These are phyloP conservation scores for Ricordea florida DNA, from an alignment of 92 coral and sea anemone genomes.

Conservation along the genomic window DNA sequence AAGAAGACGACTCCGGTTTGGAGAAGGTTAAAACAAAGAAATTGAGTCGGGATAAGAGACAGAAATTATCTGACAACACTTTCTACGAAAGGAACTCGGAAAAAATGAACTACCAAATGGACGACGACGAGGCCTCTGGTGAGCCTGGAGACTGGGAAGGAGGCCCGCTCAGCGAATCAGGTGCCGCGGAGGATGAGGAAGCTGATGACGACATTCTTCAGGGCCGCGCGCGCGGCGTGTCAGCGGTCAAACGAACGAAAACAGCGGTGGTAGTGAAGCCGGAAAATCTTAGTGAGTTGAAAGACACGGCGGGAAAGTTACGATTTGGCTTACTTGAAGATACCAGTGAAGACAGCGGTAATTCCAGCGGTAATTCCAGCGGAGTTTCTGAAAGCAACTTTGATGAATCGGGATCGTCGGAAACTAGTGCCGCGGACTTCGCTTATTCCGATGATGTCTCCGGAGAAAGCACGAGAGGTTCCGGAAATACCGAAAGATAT, in stretches of 20 bases:
- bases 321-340: neutral
- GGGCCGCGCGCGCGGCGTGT: neutral
- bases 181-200: constrained; percentile 24
- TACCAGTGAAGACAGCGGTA: too few species aligned
- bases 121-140: neutral
- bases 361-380: neutral
- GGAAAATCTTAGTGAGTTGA: neutral
- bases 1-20: constrained; percentile 24
- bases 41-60: neutral
- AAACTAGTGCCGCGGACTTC: neutral
- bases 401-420: neutral
- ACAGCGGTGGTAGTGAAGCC: constrained; percentile 25
- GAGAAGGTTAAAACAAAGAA: neutral
- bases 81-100: constrained; percentile 23
- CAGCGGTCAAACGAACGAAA: constrained; percentile 9
- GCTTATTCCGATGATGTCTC: neutral
- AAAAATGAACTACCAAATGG: constrained; percentile 18
- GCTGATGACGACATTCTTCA: constrained; percentile 14
- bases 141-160: constrained; percentile 34
- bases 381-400: neutral
- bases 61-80: neutral
- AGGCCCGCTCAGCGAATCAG: constrained; percentile 2
- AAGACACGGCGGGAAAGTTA: neutral
- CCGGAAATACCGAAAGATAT: neutral
- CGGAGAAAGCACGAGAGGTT: neutral